These are phyloP conservation scores for Crioceris asparagi DNA, from an alignment of 2,888 invertebrate genomes.

Conservation along the genomic window DNA sequence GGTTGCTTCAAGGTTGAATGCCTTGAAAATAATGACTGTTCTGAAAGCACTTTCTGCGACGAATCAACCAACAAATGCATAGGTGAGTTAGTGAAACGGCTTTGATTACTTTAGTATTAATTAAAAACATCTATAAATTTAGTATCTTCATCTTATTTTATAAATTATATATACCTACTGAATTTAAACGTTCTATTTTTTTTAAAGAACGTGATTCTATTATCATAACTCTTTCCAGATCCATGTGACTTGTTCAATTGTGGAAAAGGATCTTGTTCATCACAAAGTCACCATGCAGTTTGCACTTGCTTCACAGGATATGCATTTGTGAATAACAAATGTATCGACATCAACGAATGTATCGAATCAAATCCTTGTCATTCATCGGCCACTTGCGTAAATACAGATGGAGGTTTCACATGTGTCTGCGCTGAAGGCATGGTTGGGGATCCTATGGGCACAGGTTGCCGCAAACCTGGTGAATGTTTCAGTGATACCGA, in stretches of 20 bases:
- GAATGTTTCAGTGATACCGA: slow-evolving; percentile 71
- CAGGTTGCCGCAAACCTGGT: slow-evolving; percentile 71
- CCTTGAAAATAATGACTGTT: slow-evolving; percentile 63
- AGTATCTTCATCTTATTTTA: no score
- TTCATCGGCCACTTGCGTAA: slow-evolving; percentile 62
- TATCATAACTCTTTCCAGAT: slow-evolving; percentile 45
- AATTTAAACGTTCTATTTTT: no score
- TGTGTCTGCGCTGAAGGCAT: slow-evolving; percentile 71
- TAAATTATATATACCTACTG: no score
- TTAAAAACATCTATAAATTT: no score
- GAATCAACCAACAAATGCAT: slow-evolving; percentile 64
- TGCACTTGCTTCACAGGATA: slow-evolving; percentile 73
- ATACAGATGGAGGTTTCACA: slow-evolving; percentile 64
- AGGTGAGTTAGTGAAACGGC: no score
- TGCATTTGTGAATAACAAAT: slow-evolving; percentile 51
- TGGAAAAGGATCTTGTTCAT: slow-evolving; percentile 69
- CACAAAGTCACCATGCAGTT: slow-evolving; percentile 56
- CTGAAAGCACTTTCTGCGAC: slow-evolving; percentile 66
- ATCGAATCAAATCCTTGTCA: slow-evolving; percentile 62
- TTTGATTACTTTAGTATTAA: no score
- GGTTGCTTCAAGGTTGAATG: slow-evolving; percentile 89
- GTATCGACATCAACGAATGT: slow-evolving; percentile 78
- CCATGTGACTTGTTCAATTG: slow-evolving; percentile 72
- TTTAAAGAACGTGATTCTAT: no score
- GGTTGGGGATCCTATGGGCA: slow-evolving; percentile 62